phyloP scores from a whole-genome alignment of 2,888 invertebrate genomes.

The Actias luna region DNA sequence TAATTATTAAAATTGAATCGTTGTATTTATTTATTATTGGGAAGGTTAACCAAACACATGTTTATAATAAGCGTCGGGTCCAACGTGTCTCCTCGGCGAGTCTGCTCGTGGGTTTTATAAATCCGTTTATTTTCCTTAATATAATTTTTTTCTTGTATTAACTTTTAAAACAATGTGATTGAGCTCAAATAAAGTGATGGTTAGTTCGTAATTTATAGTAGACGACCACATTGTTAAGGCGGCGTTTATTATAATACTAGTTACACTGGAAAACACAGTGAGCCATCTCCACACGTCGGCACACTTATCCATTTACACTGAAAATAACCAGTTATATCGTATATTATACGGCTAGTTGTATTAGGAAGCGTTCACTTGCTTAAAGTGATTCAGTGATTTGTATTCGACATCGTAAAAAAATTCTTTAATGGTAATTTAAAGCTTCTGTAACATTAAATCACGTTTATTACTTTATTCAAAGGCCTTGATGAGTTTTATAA shows the following conservation, averaged over 20 bases:
- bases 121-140: constrained; percentile 12
- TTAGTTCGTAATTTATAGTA: constrained; percentile 1
- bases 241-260: constrained; percentile 37
- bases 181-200: constrained; percentile 4
- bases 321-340: constrained; percentile 18
- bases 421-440: not conserved
- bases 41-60: not conserved
- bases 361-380: not conserved
- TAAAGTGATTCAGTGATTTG: not conserved
- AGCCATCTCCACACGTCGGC: constrained; percentile 22
- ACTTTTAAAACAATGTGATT: not conserved
- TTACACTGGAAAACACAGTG: constrained; percentile 39
- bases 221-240: constrained; percentile 14
- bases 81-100: constrained; percentile 45
- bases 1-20: not conserved
- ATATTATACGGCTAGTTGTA: not conserved
- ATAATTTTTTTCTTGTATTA: constrained; percentile 9
- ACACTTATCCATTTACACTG: constrained; percentile 20
- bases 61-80: not conserved
- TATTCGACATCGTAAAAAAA: not conserved
- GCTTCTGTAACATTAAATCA: not conserved
- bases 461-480: not conserved
- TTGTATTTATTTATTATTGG: not conserved
- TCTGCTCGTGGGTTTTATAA: constrained; percentile 22
- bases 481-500: not conserved